Evolutionary conservation across 2,113 vertebrate species (phyloP), one percentile per base, ranked within the genome.

Genomic region (Clinocottus analis): DNA sequence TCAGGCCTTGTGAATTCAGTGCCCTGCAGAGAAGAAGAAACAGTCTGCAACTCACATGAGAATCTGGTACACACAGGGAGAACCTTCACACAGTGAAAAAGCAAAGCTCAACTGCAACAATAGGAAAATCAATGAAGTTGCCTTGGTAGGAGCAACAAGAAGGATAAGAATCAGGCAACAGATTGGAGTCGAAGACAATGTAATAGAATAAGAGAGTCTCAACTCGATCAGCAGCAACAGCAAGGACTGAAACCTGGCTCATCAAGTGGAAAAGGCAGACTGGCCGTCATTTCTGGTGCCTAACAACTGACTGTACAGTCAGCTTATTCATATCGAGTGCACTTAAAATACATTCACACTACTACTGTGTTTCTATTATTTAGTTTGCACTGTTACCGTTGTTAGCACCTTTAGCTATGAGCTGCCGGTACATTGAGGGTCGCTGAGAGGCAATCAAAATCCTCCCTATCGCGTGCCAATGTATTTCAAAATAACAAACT

Each of bases 91-190:
- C 72, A 86, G 70, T 81, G 81, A 68, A 85, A 90, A 87, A 82
- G 79, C 75, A 0, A 1, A 60, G 60, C 72, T 61, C 29, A 14
- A 73, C 56, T 69, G 76, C 73, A 59, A 85, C 85, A 89, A 85
- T 70, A n/a, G 75, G 77, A 82, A 89, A 92, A 92, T 91, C 91
- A 84, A 89, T 92, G 68, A 76, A 56, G 73, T 63, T 83, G 71
- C 77, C 63, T 65, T 59, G 35, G 71, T 67, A 59, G 59, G 39
- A n/a, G 19, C 68, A 70, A 25, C 62, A 51, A 27, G 37, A 77
- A 64, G 59, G 83, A 79, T 80, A 74, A 62, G 64, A 85, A 90
- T 81, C 58, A 56, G 83, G 41, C 73, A 55, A 33, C 62, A 31
- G 69, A 85, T 81, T 79, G 81, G 61, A 79, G 58, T 56, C 49